A percentile compares a stretch with the other conserved stretches of the same genome.
Evolutionary conservation across 2,888 invertebrate genomes (phyloP).

Genomic region (Stictocephala bisonia): DNA sequence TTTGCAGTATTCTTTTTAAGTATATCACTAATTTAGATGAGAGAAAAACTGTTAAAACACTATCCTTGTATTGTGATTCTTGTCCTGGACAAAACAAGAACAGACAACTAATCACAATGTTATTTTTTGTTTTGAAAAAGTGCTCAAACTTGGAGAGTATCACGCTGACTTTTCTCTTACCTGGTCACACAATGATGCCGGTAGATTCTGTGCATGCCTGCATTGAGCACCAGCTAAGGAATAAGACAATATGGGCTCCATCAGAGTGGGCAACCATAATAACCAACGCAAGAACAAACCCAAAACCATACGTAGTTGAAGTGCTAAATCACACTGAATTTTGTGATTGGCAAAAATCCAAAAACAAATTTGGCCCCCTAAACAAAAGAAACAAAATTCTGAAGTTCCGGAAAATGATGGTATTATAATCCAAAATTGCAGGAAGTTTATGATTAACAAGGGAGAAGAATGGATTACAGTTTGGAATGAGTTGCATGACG

Average conservation of each 20-base stretch:
- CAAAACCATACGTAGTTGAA: slow-evolving; percentile 33
- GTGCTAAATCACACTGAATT: slow-evolving; percentile 37
- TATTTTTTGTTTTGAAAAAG: slow-evolving; percentile 50
- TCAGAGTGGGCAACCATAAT: slow-evolving; percentile 52
- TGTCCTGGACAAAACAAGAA: slow-evolving; percentile 56
- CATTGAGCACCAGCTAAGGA: slow-evolving; percentile 48
- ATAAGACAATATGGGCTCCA: slow-evolving; percentile 52
- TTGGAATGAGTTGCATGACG: not conserved
- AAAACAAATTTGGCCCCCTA: slow-evolving; percentile 17
- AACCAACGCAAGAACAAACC: slow-evolving; percentile 45
- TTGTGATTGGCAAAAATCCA: slow-evolving; percentile 28
- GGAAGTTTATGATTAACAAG: slow-evolving; percentile 3
- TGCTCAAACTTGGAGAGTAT: slow-evolving; percentile 54
- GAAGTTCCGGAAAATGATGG: not conserved
- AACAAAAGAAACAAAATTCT: not conserved
- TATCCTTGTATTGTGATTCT: slow-evolving; percentile 54
- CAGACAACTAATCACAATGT: slow-evolving; percentile 44
- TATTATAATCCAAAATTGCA: not conserved
- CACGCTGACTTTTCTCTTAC: slow-evolving; percentile 59
- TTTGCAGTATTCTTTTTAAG: slow-evolving; percentile 54
- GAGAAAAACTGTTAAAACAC: slow-evolving; percentile 33
- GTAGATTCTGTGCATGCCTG: slow-evolving; percentile 54
- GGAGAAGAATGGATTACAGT: not conserved
- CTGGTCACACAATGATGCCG: slow-evolving; percentile 55
- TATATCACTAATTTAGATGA: slow-evolving; percentile 58